Conservation (phyloP, 2,888 invertebrate species). For the Stenichneumon culpator region DNA sequence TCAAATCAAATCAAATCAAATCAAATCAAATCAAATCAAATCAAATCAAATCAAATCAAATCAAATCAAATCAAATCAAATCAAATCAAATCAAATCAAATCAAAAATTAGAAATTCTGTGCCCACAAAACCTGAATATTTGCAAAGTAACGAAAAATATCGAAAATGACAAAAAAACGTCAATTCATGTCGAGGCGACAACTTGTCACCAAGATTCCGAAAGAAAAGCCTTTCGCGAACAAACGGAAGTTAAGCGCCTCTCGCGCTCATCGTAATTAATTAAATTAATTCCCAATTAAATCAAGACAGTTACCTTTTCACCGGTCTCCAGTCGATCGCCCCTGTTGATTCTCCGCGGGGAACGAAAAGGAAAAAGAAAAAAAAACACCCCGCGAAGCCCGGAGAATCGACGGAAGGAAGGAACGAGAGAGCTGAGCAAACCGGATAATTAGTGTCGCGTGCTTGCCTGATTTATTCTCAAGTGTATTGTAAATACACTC, state of each 20-base stretch:
- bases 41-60: no score
- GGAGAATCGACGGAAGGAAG: background rate
- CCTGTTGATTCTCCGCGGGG: slow-evolving; percentile 20
- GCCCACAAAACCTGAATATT: background rate
- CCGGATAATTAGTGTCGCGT: slow-evolving; percentile 52
- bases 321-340: background rate
- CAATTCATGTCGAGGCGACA: no score
- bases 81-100: no score
- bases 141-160: background rate
- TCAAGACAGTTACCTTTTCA: background rate
- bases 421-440: slow-evolving; percentile 5
- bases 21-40: no score
- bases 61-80: no score
- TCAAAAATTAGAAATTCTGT: no score
- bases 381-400: background rate
- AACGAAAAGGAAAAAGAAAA: background rate
- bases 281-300: slow-evolving; percentile 29
- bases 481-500: slow-evolving; percentile 41
- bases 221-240: no score
- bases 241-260: background rate
- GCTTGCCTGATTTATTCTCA: slow-evolving; percentile 53
- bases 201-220: background rate
- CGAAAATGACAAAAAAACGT: no score
- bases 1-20: no score
- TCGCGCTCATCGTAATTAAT: background rate